Conservation (phyloP, 2,113 vertebrate species). For the Elgaria multicarinata region DNA sequence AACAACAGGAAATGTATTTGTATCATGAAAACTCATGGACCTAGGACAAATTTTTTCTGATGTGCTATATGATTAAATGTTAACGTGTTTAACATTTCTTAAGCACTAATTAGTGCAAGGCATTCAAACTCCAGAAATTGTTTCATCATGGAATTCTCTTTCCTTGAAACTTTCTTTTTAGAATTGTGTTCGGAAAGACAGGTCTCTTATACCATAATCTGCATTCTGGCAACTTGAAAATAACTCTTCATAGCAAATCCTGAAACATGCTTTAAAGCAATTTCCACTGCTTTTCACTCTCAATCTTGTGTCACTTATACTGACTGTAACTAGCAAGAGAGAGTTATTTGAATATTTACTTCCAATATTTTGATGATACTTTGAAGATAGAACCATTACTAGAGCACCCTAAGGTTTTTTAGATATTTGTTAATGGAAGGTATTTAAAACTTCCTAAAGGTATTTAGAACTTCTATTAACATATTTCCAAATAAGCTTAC, state of each 20-base stretch:
- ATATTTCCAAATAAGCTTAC: constrained; percentile 7
- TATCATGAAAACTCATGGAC: constrained; percentile 10
- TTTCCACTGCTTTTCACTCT: constrained; percentile 30
- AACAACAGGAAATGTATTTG: constrained; percentile 29
- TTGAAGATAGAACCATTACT: neutral
- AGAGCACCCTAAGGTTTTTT: constrained; percentile 33
- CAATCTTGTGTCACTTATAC: neutral
- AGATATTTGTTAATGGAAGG: too few relatives aligned
- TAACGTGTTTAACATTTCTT: neutral
- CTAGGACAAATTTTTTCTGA: neutral
- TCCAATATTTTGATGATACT: neutral
- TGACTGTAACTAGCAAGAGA: neutral
- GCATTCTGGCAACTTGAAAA: accelerated
- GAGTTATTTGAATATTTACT: neutral
- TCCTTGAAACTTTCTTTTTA: neutral
- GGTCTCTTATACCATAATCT: accelerated
- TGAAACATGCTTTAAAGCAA: constrained; percentile 19
- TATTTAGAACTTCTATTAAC: constrained; percentile 45
- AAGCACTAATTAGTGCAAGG: neutral
- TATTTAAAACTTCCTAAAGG: too few relatives aligned
- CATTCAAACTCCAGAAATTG: accelerated
- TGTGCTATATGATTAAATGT: neutral
- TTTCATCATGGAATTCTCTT: constrained; percentile 1
- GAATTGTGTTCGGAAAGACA: neutral
- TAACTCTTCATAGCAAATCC: neutral